These are phyloP conservation scores for Andrena camellia DNA, from an alignment of 2,888 invertebrate species.

Conservation along the genomic window DNA sequence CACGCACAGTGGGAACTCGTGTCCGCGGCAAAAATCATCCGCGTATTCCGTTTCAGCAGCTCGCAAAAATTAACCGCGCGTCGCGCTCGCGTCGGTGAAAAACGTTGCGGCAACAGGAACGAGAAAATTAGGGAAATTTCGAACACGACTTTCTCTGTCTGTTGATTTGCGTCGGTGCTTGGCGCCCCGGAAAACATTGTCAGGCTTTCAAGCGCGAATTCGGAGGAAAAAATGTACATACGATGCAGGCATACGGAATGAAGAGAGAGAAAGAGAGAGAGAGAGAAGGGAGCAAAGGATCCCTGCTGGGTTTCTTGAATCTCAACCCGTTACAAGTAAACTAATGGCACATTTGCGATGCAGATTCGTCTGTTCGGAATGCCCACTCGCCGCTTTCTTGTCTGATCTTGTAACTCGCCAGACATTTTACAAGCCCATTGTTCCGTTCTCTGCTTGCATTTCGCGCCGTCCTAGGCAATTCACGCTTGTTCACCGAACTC, in stretches of 20 bases:
- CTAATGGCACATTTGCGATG: constrained; percentile 33
- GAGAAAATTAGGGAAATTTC: constrained; percentile 23
- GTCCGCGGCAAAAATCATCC: constrained; percentile 1
- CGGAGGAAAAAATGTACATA: not conserved
- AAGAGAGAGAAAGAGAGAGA: not conserved
- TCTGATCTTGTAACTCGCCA: constrained; percentile 6
- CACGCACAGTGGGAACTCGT: not conserved
- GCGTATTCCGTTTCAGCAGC: not conserved
- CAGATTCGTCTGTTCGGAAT: constrained; percentile 32
- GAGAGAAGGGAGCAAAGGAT: not conserved
- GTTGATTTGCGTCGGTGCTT: not conserved
- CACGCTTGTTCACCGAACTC: not conserved
- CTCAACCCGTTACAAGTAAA: constrained; percentile 13
- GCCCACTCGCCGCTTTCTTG: constrained; percentile 9
- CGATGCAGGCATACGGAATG: constrained; percentile 1
- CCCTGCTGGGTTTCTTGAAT: not conserved
- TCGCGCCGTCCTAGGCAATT: not conserved
- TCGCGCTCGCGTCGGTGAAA: not conserved
- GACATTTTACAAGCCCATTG: constrained; percentile 17
- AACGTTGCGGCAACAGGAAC: constrained; percentile 5
- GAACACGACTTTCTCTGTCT: not conserved
- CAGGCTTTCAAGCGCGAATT: constrained; percentile 1
- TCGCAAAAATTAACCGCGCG: not conserved
- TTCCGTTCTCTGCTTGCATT: not conserved
- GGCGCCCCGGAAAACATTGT: not conserved